Base-by-base conservation (phyloP, 2,113 vertebrate genomes). In the Dryoscopus gambensis region DNA sequence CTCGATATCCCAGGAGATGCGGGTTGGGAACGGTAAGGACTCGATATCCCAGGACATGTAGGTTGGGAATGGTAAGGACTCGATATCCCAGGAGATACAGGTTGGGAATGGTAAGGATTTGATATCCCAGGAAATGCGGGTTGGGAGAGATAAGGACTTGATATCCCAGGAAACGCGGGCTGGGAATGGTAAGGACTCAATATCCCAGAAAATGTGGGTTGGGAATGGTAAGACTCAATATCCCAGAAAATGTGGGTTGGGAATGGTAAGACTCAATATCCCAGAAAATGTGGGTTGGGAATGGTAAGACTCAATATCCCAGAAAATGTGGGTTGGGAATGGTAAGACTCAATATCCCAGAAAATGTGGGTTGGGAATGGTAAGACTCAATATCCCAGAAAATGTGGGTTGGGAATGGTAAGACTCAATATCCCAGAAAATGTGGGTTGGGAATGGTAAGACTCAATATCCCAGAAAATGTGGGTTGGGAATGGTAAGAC, bases 101-200 rank as follows among this genome's bases (percentile, higher is more conserved):
- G 3, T 4, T 6, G 56, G 63, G 64, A 23, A n/a, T n/a, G 99
- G 99, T 99, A 96, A 99, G 99, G 68, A 37, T 10, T 8, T 12
- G 23, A 6, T 11, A 63, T 30, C 15, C 22, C 13, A 31, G 19
- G 22, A 11, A 39, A 11, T 6, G 31, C 0, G 23, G 15, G 3
- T 4, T 6, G 56, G 63, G 64, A 23, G n/a, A n/a, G n/a, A n/a
- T 99, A 96, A 99, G 99, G 68, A 37, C 15, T 8, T 12, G 23
- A 6, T 11, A 63, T 30, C 15, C 22, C 13, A 31, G 19, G 22
- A 11, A 39, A 11, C 5, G 31, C 0, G 23, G 15, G 3, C 3
- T 6, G 56, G 63, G 64, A 23, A n/a, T n/a, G 99, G 99, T 99
- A 96, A 99, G 99, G 68, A 37, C 15, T 8, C 8, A 15, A 6